Base-by-base conservation (phyloP, 2,113 vertebrate species). In the Phycodurus eques region DNA sequence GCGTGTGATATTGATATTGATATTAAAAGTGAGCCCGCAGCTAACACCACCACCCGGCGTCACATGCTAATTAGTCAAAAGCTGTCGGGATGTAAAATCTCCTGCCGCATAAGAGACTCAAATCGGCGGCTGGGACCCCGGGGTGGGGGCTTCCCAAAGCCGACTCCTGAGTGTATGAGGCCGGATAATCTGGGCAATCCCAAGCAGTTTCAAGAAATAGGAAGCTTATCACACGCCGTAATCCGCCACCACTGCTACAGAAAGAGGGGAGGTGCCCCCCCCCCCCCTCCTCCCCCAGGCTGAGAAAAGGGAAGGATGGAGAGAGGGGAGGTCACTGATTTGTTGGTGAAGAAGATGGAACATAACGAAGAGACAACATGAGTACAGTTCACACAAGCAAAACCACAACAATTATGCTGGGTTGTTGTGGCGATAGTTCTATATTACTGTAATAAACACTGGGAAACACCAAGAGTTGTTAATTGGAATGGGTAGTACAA, bases 161-260 rank as follows among this genome's bases (percentile, higher is more conserved):
- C 79, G 79, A 83, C 85, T 89, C 87, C 85, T 71, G 72, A 83
- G 82, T 82, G 88, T 94, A 92, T 91, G 90, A 88, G 87, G 79
- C 72, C 67, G 73, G 89, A 91, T 95, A 92, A 94, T 89, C 88
- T 82, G 80, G 77, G 80, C 85, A 93, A 94, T 93, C 92, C 87
- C 71, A 89, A 88, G 91, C 84, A 91, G 92, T 92, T 92, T 92
- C 74, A 86, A 93, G 85, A 92, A 92, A 92, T 91, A 91, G 93
- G 92, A 83, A 86, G 92, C 87, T 95, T 95, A 95, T 93, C 91
- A 94, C 92, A 92, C 92, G 90, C 73, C 80, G 73, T 92, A 93
- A 94, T 93, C 93, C 80, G n/a, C 75, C 85, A 88, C 75, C 78
- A 68, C 84, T 86, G 81, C 80, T 87, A 69, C 78, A 83, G 81